These are phyloP conservation scores for Cuculus canorus DNA, from an alignment of 2,797 vertebrate species.

Conservation along the genomic window DNA sequence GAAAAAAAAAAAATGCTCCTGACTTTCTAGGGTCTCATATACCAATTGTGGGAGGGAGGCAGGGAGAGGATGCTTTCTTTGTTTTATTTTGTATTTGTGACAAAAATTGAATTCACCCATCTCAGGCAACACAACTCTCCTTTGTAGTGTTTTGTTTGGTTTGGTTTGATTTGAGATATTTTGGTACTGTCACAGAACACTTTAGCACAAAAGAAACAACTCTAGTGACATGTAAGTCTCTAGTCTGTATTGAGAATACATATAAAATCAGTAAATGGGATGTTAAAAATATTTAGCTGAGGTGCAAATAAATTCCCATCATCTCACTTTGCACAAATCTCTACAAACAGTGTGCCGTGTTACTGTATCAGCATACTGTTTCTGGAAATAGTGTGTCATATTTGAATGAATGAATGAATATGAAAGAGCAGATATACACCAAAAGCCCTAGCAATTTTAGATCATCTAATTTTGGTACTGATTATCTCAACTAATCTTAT, in stretches of 20 bases:
- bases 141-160: background rate
- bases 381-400: background rate
- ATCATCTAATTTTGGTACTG: background rate
- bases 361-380: background rate
- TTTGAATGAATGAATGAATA: background rate
- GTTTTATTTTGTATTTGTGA: background rate
- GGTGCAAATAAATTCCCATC: background rate
- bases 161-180: background rate
- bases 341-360: background rate
- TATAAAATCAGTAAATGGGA: background rate
- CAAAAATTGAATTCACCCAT: background rate
- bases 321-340: background rate
- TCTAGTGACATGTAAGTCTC: background rate
- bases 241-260: background rate
- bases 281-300: background rate
- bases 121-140: background rate
- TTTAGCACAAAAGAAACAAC: background rate
- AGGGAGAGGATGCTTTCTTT: background rate
- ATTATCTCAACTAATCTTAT: background rate
- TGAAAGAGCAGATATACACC: fast-evolving
- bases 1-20: background rate
- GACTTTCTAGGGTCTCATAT: background rate
- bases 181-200: fast-evolving
- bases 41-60: fast-evolving
- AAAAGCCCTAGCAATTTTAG: background rate